Conservation (phyloP, 1,140 invertebrate genomes). For the Zaprionus ornatus region DNA sequence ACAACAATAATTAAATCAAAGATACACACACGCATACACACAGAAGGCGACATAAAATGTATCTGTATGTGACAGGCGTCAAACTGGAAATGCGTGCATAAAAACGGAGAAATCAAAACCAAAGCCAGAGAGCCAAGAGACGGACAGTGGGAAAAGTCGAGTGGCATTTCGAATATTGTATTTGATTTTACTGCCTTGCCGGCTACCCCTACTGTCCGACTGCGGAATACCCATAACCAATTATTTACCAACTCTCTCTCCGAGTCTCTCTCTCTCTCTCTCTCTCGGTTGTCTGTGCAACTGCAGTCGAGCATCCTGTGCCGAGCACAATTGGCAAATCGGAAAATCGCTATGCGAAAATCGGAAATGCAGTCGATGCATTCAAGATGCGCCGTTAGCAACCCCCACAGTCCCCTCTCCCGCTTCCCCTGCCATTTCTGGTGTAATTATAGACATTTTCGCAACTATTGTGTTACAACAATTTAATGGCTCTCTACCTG, state of each 20-base stretch:
- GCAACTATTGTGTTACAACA: constrained; percentile 74
- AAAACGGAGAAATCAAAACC: constrained; percentile 63
- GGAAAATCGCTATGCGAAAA: constrained; percentile 44
- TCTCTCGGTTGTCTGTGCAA: not conserved
- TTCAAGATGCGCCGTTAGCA: constrained; percentile 50
- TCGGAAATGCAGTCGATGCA: constrained; percentile 67
- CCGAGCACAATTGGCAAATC: constrained; percentile 23
- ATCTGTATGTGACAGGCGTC: constrained; percentile 68
- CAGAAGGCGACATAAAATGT: constrained; percentile 55
- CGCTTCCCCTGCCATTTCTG: constrained; percentile 41
- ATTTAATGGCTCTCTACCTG: constrained; percentile 72
- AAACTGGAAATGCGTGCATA: constrained; percentile 76
- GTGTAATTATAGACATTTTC: constrained; percentile 75
- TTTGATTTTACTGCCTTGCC: constrained; percentile 41
- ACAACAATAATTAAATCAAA: constrained; percentile 70
- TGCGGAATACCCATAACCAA: constrained; percentile 62
- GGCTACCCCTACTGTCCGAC: constrained; percentile 17
- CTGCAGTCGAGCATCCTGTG: constrained; percentile 47
- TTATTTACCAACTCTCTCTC: constrained; percentile 71
- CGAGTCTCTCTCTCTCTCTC: constrained; percentile 1
- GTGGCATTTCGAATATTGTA: constrained; percentile 41
- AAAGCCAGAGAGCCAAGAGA: constrained; percentile 15
- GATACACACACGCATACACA: constrained; percentile 61
- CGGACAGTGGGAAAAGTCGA: constrained; percentile 50
- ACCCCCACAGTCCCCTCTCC: constrained; percentile 14